Evolutionary conservation across 2,113 vertebrate genomes (phyloP).

Genomic region (Oxyura jamaicensis): DNA sequence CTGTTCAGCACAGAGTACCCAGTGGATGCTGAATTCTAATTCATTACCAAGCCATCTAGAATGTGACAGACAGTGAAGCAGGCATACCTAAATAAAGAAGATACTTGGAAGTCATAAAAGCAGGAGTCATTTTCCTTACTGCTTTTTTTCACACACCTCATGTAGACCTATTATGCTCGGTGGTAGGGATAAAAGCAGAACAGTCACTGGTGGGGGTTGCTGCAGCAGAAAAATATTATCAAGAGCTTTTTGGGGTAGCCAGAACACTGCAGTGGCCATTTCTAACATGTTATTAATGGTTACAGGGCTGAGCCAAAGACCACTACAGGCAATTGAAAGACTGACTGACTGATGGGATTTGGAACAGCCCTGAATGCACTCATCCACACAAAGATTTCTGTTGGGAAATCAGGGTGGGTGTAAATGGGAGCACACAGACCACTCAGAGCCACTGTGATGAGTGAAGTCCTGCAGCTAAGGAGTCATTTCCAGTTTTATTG

Average conservation of each 20-base stretch:
- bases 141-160: not conserved
- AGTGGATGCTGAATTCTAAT: conserved; percentile 24
- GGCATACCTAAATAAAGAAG: conserved; percentile 2
- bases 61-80: not conserved
- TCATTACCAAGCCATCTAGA: conserved; percentile 6
- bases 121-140: not conserved
- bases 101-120: not conserved
- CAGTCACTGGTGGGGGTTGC: not conserved
- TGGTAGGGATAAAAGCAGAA: not conserved
- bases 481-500: not conserved
- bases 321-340: not conserved
- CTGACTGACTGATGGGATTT: conserved; percentile 13
- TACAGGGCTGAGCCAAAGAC: not conserved
- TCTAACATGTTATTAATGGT: conserved; percentile 5
- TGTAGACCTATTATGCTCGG: not conserved
- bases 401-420: conserved; percentile 6
- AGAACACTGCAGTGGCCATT: not conserved
- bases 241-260: not conserved
- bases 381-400: not conserved
- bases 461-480: not conserved
- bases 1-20: conserved; percentile 1
- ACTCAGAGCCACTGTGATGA: not conserved
- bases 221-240: not conserved
- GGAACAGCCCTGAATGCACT: not conserved
- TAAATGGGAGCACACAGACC: not conserved